Evolutionary conservation across 2,888 invertebrate species (phyloP), one percentile per base, ranked within the genome.

Genomic region (Cylloceria caligata): DNA sequence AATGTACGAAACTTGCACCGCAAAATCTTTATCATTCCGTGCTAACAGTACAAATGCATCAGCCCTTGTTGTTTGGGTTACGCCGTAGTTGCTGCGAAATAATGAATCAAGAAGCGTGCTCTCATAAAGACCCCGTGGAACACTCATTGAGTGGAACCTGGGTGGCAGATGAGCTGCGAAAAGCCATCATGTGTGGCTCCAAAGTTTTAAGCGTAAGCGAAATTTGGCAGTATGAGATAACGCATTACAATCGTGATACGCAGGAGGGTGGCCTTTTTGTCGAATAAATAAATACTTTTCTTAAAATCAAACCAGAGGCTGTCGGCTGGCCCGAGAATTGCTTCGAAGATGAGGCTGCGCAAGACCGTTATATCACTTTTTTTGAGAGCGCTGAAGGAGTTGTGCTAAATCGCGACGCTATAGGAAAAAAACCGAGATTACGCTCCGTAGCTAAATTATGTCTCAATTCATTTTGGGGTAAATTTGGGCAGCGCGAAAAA

Each of bases 151-250:
- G 69, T 0, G 88, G 91, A 7, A 90, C 91, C 2, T 92, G 89
- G 90, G 88, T 90, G 16, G 85, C 87, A 0, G 88, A 88, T 16
- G 92, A 92, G 81, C 69, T 92, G 0, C 34, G 84, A 27, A 89
- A 88, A 78, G 92, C 92, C 3, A n/a, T n/a, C n/a, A n/a, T n/a
- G n/a, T n/a, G n/a, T n/a, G n/a, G n/a, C n/a, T n/a, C n/a, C n/a
- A n/a, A n/a, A n/a, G n/a, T n/a, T n/a, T n/a, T n/a, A n/a, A n/a
- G n/a, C n/a, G n/a, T n/a, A n/a, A n/a, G n/a, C n/a, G n/a, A n/a
- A n/a, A n/a, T n/a, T n/a, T n/a, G n/a, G n/a, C n/a, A n/a, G n/a
- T n/a, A n/a, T n/a, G 60, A 89, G 0, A 27, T 83, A 60, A 84
- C 84, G 49, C 90, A 90, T 0, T 92, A 91, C 73, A 80, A 88